Evolutionary conservation across 2,113 vertebrate genomes (phyloP).

Genomic region (Tyrannus savana): DNA sequence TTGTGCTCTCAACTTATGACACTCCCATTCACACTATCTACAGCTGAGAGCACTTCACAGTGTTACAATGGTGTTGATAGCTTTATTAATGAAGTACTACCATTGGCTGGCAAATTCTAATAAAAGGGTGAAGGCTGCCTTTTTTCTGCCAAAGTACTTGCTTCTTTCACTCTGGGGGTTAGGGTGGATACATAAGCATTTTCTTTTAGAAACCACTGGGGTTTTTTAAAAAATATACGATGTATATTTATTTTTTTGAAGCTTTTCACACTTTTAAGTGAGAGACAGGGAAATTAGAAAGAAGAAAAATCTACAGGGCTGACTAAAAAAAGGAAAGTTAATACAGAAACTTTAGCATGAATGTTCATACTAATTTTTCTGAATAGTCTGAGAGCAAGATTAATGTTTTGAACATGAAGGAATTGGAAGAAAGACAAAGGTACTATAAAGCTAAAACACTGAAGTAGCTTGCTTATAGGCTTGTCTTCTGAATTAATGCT

Average conservation of each 20-base stretch:
- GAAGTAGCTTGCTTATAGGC: neutral
- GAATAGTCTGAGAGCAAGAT: neutral
- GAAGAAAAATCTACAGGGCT: neutral
- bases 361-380: neutral
- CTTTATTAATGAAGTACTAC: neutral
- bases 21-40: neutral
- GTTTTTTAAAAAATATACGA: neutral
- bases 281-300: neutral
- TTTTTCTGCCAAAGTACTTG: neutral
- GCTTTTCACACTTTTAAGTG: neutral
- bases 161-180: neutral
- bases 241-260: neutral
- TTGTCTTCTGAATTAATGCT: neutral
- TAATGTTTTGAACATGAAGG: neutral
- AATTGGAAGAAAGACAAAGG: neutral
- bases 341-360: neutral
- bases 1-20: neutral
- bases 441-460: neutral
- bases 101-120: neutral
- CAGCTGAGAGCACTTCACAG: slow-evolving; percentile 10
- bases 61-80: neutral
- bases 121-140: neutral
- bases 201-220: neutral
- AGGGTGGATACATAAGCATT: fast-evolving
- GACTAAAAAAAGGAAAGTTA: neutral